Base-by-base conservation (phyloP, 2,888 invertebrate species). In the Chalcosyrphus nemorum region DNA sequence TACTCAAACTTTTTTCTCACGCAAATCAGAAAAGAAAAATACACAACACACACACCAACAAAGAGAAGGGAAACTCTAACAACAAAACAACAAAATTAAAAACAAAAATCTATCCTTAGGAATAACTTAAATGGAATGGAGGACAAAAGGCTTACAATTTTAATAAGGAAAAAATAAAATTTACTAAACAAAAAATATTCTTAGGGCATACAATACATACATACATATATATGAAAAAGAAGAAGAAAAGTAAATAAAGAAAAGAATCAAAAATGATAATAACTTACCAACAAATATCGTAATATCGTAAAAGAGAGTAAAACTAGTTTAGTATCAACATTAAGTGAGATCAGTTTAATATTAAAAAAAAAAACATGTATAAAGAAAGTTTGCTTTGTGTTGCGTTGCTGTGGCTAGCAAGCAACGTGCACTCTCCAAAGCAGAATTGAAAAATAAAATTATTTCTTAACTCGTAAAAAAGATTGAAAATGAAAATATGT, bases 101-200 rank as follows among this genome's bases (percentile, higher is more conserved):
- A 72, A 78, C 35, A 43, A 50, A 82, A 66, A 54, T 41, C 65
- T 76, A 76, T 76, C 66, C 76, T 52, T 76, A 76, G 66, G 66
- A 66, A n/a, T 81, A 81, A 81, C 76, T 81, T 77, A 66, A 82
- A 65, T 77, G 81, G 81, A 77, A 82, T 78, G 78, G 77, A 82
- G 82, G 78, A 82, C 61, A 82, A 82, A 81, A 82, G 78, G 78
- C 82, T 78, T 78, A 82, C 66, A 86, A 59, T 72, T 85, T 74
- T 38, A 81, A 86, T 57, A 81, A 76, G 59, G 47, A 47, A 59
- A 57, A 50, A 32, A 68, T 38, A 71, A 76, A 17, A 6, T 11
- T 15, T 41, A 13, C n/a, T n/a, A 45, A 19, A 13, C 35, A 54
- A 61, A 76, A 17, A 72, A 61, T 52, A 66, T 32, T 63, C 32